phyloP scores from a whole-genome alignment of 1,140 invertebrate genomes.

The Alviniconcha marisindica region DNA sequence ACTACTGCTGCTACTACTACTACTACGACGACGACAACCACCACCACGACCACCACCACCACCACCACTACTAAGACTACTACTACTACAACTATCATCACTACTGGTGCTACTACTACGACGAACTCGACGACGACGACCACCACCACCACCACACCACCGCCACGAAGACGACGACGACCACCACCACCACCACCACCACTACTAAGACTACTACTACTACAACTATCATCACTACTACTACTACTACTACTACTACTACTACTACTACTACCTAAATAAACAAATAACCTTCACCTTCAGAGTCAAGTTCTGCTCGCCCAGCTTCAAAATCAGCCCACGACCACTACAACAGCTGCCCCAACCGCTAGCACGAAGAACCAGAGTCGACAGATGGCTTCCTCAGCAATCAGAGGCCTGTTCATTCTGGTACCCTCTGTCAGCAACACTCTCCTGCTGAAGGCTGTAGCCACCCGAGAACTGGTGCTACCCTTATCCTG shows the following conservation, averaged over 20 bases:
- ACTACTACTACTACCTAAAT: no score
- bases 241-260: no score
- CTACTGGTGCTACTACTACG: not conserved
- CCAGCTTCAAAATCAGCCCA: not conserved
- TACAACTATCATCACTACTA: no score
- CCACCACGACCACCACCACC: no score
- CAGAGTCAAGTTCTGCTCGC: conserved; percentile 1
- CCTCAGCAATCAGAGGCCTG: conserved; percentile 40
- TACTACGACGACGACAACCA: no score
- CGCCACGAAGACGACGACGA: not conserved
- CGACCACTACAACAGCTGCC: not conserved
- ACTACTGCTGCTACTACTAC: no score
- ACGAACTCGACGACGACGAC: no score
- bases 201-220: not conserved
- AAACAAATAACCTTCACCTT: no score
- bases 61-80: no score
- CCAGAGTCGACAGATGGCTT: no score
- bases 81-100: no score
- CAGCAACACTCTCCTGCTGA: conserved; percentile 53
- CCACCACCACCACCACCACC: not conserved
- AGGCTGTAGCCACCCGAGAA: conserved; percentile 56
- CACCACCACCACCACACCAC: not conserved
- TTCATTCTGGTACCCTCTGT: conserved; percentile 60
- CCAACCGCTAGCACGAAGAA: no score
- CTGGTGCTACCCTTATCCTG: conserved; percentile 47